Base-by-base conservation (phyloP, 2,888 invertebrate genomes). In the Coelinius sp. region DNA sequence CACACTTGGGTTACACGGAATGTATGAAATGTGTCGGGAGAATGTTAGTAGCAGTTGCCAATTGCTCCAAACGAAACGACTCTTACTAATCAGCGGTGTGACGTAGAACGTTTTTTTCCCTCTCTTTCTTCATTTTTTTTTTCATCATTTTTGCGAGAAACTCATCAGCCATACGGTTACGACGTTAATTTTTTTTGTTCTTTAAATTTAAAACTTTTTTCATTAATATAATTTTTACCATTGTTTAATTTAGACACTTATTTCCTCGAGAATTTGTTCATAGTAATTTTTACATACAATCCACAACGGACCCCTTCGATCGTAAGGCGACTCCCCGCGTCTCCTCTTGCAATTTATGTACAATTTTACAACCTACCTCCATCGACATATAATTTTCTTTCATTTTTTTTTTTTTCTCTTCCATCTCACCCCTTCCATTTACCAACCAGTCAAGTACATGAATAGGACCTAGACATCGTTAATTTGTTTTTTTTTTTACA, bases 271-370 rank as follows among this genome's bases (percentile, higher is more conserved):
- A 63, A 66, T 73, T 73, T 49, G 4, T 41, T 49, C 27, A 41
- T 56, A 52, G 41, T 56, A 31, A 75, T 78, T 68, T 73, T 71
- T 38, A 74, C 71, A 73, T 25, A 35, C 38, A 46, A 78, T 80
- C 80, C 80, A 80, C 83, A 78, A 78, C 83, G 82, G 46, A 82
- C 80, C 82, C 82, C 73, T 77, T n/a, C 74, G 75, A 79, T 78
- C 83, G 80, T 84, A 83, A 81, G 85, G 86, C 88, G 85, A 86
- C 85, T 84, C 85, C 85, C 86, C 81, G 85, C 85, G 85, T 87
- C 89, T 88, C 88, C 88, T 90, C 89, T 90, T 90, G 90, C 90
- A 87, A 90, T 90, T 89, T 89, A 90, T 89, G 89, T 90, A 90
- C 90, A 90, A 90, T 89, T 90, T 90, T 90, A 90, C 89, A 89